Evolutionary conservation across 2,797 vertebrate species (phyloP), one percentile per base, ranked within the genome.

Genomic region (Helicolenus hilgendorfi): DNA sequence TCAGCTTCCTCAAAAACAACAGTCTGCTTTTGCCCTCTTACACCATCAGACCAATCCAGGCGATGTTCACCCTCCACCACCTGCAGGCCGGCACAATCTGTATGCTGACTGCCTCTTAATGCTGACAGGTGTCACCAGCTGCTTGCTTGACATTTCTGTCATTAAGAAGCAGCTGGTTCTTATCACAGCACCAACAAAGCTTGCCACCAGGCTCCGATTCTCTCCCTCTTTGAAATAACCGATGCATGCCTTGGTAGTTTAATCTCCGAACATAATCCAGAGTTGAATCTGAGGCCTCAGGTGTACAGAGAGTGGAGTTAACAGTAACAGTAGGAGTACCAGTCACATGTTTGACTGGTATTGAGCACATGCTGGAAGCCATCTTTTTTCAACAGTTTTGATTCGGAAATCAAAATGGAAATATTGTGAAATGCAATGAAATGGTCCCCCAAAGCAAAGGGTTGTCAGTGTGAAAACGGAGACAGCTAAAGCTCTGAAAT

Each of bases 81-180:
- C 38, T 58, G 53, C 63, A 49, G 79, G 56, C 20, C 6, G 2
- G 11, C 29, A 26, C 71, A 74, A 59, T 56, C 77, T 82, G 64
- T 20, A 83, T 26, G 38, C 79, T 83, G 74, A 53, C 86, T 59
- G 68, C 72, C 74, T 13, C 70, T 56, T 45, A 22, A 49, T 83
- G 80, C 56, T 87, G 92, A 91, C 89, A 94, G 83, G 83, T 88
- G 89, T 92, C 85, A 84, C 49, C 72, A 68, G 72, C 86, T 88
- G 73, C 77, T 70, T 80, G 59, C 56, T 89, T 86, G 89, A 88
- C 81, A 83, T 87, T 72, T 41, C 69, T 67, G 85, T 88, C 90
- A 92, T 85, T 69, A 84, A 55, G 75, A 74, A 77, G 72, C 89
- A 91, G 90, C 80, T 91, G 86, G 55, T 85, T 91, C 75, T 81